A percentile compares a stretch with the other conserved stretches of the same genome.
These are phyloP conservation scores for Nephrotoma flavescens DNA, from an alignment of 2,888 invertebrate genomes.

Conservation along the genomic window DNA sequence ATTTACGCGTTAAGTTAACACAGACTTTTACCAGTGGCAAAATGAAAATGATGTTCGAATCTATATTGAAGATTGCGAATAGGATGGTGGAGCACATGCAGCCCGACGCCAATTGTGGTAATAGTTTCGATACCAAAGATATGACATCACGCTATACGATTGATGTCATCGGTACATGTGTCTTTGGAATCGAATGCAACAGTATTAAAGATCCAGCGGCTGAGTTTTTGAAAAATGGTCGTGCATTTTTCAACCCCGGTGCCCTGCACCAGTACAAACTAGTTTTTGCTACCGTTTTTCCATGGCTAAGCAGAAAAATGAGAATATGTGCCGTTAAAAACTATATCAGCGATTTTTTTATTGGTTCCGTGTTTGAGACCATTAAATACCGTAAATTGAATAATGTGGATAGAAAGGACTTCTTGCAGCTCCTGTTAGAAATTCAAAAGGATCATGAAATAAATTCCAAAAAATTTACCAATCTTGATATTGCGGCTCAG, in stretches of 20 bases:
- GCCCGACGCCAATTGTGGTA: not conserved
- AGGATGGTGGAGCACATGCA: conserved; percentile 14
- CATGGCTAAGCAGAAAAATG: not conserved
- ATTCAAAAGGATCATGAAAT: not conserved
- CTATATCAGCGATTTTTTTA: not conserved
- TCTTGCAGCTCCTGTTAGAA: conserved; percentile 14
- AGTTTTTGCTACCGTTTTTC: not conserved
- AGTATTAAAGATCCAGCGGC: conserved; percentile 38
- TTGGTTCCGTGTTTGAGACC: not conserved
- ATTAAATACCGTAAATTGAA: conserved; percentile 6
- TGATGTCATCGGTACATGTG: conserved; percentile 35
- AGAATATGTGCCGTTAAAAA: not conserved
- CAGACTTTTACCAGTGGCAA: conserved; percentile 29
- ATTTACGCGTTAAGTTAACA: conserved; percentile 23
- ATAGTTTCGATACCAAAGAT: conserved; percentile 22
- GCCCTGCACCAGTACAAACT: not conserved
- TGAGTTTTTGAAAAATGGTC: conserved; percentile 35
- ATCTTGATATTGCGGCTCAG: conserved; percentile 19
- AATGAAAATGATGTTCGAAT: conserved; percentile 24
- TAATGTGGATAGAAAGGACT: conserved; percentile 14
- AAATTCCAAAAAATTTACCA: not conserved
- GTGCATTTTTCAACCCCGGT: conserved; percentile 28
- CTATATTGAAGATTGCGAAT: conserved; percentile 16
- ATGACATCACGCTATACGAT: conserved; percentile 24
- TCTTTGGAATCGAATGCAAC: conserved; percentile 44